Conservation (phyloP, 1,140 invertebrate genomes). For the Brachionus rotundiformis region DNA sequence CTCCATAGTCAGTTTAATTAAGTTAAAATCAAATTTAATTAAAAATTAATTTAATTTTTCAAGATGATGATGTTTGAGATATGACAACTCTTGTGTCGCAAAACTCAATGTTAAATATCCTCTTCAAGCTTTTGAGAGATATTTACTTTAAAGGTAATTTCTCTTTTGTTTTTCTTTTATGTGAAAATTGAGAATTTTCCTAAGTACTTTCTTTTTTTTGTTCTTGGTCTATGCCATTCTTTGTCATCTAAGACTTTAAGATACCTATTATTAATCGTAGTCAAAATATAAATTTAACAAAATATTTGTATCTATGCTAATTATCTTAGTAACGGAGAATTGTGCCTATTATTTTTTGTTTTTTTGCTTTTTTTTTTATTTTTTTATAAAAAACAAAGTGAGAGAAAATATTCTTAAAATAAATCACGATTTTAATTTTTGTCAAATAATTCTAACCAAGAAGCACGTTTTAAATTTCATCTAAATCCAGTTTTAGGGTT, state of each 20-base stretch:
- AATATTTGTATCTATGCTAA: conserved; percentile 48
- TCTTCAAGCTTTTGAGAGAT: background rate
- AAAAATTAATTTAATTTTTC: conserved; percentile 7
- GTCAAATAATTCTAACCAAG: background rate
- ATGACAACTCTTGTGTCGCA: too few relatives aligned
- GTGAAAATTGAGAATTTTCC: too few relatives aligned
- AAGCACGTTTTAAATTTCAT: conserved; percentile 9
- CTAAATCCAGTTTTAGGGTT: background rate
- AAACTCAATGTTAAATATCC: conserved; percentile 5
- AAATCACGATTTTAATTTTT: conserved; percentile 21
- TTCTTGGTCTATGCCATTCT: background rate
- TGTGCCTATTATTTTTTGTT: background rate
- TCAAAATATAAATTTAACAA: conserved; percentile 29
- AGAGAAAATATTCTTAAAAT: conserved; percentile 4
- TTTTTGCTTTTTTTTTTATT: too few relatives aligned
- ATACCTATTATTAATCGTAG: conserved; percentile 25
- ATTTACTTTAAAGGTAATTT: background rate
- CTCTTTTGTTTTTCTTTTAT: background rate
- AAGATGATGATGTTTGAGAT: background rate
- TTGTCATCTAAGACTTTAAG: conserved; percentile 28
- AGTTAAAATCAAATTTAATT: background rate
- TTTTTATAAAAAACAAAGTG: background rate
- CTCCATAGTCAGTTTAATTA: background rate
- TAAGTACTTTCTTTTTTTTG: background rate
- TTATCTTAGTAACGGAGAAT: conserved; percentile 43